These are phyloP conservation scores for Leptopilina myrica DNA, from an alignment of 2,888 invertebrate species.

Conservation along the genomic window DNA sequence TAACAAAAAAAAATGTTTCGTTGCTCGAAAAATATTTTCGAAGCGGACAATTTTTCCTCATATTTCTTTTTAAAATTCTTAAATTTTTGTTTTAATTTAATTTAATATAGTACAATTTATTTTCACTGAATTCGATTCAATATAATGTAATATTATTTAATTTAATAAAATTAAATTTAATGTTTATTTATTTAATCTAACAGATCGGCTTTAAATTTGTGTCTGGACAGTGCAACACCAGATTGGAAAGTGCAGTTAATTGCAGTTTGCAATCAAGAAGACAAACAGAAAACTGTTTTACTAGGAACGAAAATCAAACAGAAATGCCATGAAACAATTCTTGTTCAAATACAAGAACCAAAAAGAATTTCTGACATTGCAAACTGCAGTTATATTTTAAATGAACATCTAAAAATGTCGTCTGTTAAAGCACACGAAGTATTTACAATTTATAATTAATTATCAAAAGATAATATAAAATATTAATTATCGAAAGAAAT, in stretches of 20 bases:
- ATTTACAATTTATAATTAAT: neutral
- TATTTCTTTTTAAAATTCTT: neutral
- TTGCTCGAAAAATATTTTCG: too few relatives aligned
- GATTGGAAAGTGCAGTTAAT: slow-evolving; percentile 45
- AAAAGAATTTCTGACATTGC: slow-evolving; percentile 45
- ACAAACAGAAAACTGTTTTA: slow-evolving; percentile 43
- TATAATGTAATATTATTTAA: too few relatives aligned
- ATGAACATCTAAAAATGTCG: slow-evolving; percentile 17
- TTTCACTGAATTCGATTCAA: too few relatives aligned
- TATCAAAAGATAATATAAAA: too few relatives aligned
- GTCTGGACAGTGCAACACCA: slow-evolving; percentile 16
- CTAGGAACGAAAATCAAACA: slow-evolving; percentile 46
- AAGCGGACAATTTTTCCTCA: neutral
- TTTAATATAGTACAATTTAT: too few relatives aligned
- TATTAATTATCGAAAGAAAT: too few relatives aligned
- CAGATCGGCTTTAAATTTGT: slow-evolving; percentile 30
- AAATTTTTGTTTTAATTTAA: too few relatives aligned
- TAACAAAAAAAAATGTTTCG: neutral
- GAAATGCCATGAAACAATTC: slow-evolving; percentile 45
- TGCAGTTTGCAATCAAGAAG: slow-evolving; percentile 46
- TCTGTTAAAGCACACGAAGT: slow-evolving; percentile 37
- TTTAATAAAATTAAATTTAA: too few relatives aligned
- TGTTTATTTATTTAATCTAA: neutral
- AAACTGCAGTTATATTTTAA: slow-evolving; percentile 25
- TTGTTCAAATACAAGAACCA: slow-evolving; percentile 41